These are phyloP conservation scores for Spodoptera picta DNA, from an alignment of 2,888 invertebrate species.

Conservation along the genomic window DNA sequence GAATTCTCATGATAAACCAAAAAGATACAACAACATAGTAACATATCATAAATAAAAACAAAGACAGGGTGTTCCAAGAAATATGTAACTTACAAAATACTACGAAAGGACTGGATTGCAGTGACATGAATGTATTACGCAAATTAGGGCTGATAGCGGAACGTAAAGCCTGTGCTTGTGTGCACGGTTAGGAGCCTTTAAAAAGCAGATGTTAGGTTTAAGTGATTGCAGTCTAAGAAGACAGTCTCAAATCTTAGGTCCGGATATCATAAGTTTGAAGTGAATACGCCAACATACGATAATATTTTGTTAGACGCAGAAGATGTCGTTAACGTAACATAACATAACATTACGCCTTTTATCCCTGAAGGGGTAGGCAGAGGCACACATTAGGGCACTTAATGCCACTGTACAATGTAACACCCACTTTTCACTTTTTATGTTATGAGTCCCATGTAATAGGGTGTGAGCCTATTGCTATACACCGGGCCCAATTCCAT, in stretches of 20 bases:
- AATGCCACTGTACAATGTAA: no score
- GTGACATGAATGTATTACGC: conserved; percentile 73
- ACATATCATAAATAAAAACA: conserved; percentile 27
- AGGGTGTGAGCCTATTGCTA: no score
- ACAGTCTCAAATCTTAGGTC: not conserved
- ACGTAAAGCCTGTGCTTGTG: conserved; percentile 54
- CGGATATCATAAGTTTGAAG: no score
- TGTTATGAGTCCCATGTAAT: no score
- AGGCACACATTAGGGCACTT: no score
- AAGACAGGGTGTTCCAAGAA: conserved; percentile 23
- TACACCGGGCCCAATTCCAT: no score
- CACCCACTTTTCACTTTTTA: no score
- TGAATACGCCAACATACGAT: no score
- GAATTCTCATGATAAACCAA: not conserved
- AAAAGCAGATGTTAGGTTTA: conserved; percentile 48
- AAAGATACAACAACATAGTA: conserved; percentile 15
- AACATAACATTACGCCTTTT: no score
- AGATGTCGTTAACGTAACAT: no score
- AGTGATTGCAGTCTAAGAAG: conserved; percentile 29
- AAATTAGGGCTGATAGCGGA: conserved; percentile 66
- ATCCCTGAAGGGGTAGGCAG: no score
- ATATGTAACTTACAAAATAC: conserved; percentile 31
- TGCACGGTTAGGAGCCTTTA: conserved; percentile 42
- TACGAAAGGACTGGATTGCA: conserved; percentile 46
- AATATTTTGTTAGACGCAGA: no score